Evolutionary conservation across 2,113 vertebrate species (phyloP).

Genomic region (Xiphophorus maculatus): DNA sequence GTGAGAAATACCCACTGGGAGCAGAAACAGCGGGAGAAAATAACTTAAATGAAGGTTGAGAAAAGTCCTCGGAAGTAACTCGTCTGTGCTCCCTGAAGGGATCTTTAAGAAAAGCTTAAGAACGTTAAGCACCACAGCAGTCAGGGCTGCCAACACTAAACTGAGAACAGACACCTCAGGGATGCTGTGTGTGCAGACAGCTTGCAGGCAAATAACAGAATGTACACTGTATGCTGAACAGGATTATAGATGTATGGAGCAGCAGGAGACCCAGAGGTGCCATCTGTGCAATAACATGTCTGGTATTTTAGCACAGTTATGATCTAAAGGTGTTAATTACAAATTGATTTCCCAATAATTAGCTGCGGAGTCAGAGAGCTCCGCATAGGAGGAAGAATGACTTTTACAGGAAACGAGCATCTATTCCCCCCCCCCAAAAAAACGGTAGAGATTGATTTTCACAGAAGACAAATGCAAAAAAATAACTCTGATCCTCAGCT

Average conservation of each 20-base stretch:
- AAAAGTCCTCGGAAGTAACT: neutral
- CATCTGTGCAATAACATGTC: slow-evolving; percentile 26
- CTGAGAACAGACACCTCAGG: slow-evolving; percentile 20
- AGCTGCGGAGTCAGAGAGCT: slow-evolving; percentile 14
- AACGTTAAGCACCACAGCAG: slow-evolving; percentile 20
- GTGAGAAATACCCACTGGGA: slow-evolving; percentile 88
- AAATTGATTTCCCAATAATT: slow-evolving; percentile 23
- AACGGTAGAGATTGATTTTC: neutral
- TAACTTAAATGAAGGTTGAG: neutral
- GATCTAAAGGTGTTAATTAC: slow-evolving; percentile 43
- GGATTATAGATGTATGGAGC: slow-evolving; percentile 29
- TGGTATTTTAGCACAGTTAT: slow-evolving; percentile 35
- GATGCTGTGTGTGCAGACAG: slow-evolving; percentile 26
- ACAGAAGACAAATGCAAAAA: neutral
- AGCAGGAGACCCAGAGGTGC: slow-evolving; percentile 38
- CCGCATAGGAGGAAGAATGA: neutral
- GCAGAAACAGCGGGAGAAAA: neutral
- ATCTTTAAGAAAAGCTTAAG: slow-evolving; percentile 6
- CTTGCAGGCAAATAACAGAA: slow-evolving; percentile 33
- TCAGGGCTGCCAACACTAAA: neutral
- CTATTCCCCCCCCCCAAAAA: neutral
- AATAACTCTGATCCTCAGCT: no score
- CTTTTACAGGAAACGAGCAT: neutral
- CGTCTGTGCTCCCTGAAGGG: neutral
- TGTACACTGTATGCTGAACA: slow-evolving; percentile 25